phyloP scores from a whole-genome alignment of 2,113 vertebrate species.

The Chlamydotis undulata region DNA sequence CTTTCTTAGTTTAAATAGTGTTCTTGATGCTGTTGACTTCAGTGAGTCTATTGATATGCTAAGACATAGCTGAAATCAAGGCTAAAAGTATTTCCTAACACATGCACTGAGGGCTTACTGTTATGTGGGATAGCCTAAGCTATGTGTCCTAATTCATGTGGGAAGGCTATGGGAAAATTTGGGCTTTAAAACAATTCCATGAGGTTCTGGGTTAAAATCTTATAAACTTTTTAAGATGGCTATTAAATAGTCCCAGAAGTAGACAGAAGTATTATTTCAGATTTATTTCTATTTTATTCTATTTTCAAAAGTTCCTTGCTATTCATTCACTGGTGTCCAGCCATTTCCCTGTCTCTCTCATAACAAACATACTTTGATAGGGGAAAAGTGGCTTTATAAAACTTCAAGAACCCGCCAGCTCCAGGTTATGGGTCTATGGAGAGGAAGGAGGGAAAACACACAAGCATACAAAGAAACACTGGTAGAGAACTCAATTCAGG shows the following conservation, averaged over 20 bases:
- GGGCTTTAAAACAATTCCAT: neutral
- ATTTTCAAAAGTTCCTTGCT: neutral
- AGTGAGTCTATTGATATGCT: neutral
- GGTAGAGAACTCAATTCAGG: neutral
- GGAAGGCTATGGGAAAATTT: neutral
- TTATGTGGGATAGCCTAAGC: neutral
- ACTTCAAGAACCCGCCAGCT: neutral
- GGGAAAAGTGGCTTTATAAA: neutral
- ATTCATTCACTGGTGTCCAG: neutral
- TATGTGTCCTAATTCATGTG: neutral
- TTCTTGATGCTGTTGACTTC: neutral
- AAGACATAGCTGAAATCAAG: neutral
- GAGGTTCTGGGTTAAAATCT: neutral
- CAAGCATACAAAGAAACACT: neutral
- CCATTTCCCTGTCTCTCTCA: neutral
- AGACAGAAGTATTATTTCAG: neutral
- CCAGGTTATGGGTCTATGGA: neutral
- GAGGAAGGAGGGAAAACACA: neutral
- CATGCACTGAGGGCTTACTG: neutral
- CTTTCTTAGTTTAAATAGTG: neutral
- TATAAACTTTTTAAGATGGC: neutral
- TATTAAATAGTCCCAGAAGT: neutral
- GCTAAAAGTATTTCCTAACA: neutral
- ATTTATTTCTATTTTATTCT: neutral
- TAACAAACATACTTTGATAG: neutral